Base-by-base conservation (phyloP, 2,113 vertebrate species). In the Struthidea cinerea region DNA sequence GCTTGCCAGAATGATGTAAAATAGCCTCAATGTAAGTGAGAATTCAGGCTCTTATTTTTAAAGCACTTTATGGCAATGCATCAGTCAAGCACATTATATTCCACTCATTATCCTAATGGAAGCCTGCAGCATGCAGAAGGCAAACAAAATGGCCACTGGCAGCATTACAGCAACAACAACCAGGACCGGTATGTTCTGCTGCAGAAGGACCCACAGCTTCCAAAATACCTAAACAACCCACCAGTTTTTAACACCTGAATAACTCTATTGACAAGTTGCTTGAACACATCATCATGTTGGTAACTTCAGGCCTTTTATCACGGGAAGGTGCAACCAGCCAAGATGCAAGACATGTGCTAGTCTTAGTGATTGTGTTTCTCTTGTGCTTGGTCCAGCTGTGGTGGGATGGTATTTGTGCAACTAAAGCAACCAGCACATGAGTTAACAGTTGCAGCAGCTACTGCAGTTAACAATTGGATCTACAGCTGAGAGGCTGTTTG, bases 1-100 rank as follows among this genome's bases (percentile, higher is more conserved):
- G 23, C 94, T 95, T 97, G 90, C 90, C 90, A 95, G 93, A 92
- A 94, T 90, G 94, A 86, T 95, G 92, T 78, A 96, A 96, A 96
- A 96, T 90, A 82, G 94, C 86, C 83, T 95, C 76, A 92, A 52
- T 82, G 22, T 84, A 96, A 93, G 94, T 94, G 94, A 94, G 93
- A 96, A 96, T 84, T 87, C 85, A 90, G 42, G 69, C 79, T 96
- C 68, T 90, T 93, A 90, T 94, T 94, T 97, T 96, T 96, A 90
- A 95, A 95, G 83, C 83, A 80, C 68, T 94, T 94, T 89, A 86
- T 39, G 71, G 87, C 87, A 86, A 84, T 88, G 57, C 65, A 79
- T 88, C 86, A 94, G 83, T 74, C 79, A 96, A 88, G 27, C 41
- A 90, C 42, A 55, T 87, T 88, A 85, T 67, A 91, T 83, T 92